Conservation (phyloP, 2,113 vertebrate genomes). For the Ciconia stormi region DNA sequence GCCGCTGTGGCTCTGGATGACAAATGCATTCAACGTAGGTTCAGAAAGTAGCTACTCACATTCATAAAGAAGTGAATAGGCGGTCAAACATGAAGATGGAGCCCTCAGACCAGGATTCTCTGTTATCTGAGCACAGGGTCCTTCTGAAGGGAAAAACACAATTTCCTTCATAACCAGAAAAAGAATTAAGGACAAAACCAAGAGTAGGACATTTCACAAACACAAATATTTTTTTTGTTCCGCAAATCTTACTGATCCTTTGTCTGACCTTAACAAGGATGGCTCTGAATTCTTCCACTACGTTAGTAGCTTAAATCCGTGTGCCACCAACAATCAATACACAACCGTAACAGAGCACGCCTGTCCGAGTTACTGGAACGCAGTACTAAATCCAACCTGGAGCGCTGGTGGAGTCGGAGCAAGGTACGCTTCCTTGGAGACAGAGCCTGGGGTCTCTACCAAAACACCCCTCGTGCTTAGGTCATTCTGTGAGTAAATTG, state of each 20-base stretch:
- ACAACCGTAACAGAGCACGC: background rate
- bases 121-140: background rate
- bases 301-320: background rate
- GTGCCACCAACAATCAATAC: background rate
- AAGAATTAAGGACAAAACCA: background rate
- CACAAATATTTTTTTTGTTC: background rate
- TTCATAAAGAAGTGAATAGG: background rate
- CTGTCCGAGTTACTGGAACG: background rate
- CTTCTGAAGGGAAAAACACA: background rate
- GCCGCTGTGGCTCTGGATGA: background rate
- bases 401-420: background rate
- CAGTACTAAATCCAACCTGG: background rate
- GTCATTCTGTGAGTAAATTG: conserved; percentile 32
- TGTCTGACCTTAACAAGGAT: background rate
- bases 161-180: background rate
- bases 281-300: background rate
- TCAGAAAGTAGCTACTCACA: background rate
- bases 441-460: background rate
- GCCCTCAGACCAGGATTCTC: background rate
- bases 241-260: background rate
- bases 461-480: conserved; percentile 8
- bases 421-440: background rate
- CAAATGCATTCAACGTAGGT: accelerated
- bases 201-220: background rate
- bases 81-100: background rate